phyloP scores from a whole-genome alignment of 1,140 invertebrate genomes.

The Zaprionus capensis region DNA sequence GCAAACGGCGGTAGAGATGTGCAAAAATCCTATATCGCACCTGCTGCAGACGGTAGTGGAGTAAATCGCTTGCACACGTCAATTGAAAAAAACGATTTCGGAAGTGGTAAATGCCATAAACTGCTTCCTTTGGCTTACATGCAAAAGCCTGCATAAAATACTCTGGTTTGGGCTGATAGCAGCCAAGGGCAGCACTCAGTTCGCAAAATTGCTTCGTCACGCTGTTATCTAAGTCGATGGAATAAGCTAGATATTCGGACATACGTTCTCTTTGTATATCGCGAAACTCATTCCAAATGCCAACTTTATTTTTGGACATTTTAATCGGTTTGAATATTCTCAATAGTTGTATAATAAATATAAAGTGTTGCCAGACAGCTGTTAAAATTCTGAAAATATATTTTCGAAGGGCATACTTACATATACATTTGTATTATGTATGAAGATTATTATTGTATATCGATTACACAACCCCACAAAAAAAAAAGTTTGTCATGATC shows the following conservation, averaged over 20 bases:
- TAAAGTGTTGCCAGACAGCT: background rate
- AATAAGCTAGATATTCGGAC: background rate
- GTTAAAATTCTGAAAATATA: background rate
- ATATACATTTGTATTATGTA: background rate
- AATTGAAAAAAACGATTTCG: constrained; percentile 10
- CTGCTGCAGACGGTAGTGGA: background rate
- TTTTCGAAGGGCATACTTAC: constrained; percentile 1
- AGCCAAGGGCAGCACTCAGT: constrained; percentile 8
- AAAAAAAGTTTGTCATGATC: too few relatives aligned
- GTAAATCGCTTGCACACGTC: background rate
- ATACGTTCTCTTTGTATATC: background rate
- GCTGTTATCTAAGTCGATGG: background rate
- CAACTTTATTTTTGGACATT: background rate
- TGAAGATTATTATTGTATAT: background rate
- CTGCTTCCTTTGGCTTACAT: background rate
- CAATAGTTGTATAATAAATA: background rate
- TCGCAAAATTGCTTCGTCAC: background rate
- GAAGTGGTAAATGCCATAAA: constrained; percentile 15
- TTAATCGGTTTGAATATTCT: background rate
- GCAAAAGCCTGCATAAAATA: background rate
- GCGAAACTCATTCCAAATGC: background rate
- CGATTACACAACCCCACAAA: too few relatives aligned
- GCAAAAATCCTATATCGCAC: constrained; percentile 28
- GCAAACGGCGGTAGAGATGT: constrained; percentile 38
- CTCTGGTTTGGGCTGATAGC: background rate